phyloP scores from a whole-genome alignment of 2,113 vertebrate genomes.

The Petrocephalus microphthalmus region DNA sequence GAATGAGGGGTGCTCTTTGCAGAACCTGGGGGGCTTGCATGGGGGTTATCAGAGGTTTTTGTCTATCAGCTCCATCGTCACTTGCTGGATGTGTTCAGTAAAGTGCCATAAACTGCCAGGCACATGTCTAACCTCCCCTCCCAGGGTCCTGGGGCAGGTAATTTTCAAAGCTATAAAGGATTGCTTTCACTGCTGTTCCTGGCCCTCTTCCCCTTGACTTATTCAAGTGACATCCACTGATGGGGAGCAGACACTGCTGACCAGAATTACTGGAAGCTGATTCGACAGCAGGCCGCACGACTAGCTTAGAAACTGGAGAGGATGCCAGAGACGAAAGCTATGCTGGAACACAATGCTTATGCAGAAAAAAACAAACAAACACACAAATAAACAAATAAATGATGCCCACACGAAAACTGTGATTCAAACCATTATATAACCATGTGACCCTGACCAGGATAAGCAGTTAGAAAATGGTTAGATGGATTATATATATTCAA shows the following conservation, averaged over 20 bases:
- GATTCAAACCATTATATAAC: background rate
- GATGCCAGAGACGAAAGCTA: background rate
- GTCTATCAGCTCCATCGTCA: slow-evolving; percentile 38
- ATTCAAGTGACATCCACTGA: slow-evolving; percentile 27
- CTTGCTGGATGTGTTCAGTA: slow-evolving; percentile 31
- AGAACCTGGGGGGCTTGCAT: slow-evolving; percentile 36
- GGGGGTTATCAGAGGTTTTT: slow-evolving; percentile 35
- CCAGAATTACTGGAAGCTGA: slow-evolving; percentile 9
- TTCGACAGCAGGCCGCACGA: background rate
- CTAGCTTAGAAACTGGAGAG: background rate
- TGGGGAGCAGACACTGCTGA: slow-evolving; percentile 14
- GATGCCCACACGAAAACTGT: background rate
- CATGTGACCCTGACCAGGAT: background rate
- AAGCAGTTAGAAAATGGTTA: background rate
- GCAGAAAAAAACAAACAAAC: background rate
- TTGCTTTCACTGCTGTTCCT: slow-evolving; percentile 22
- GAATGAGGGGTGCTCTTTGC: slow-evolving; percentile 21
- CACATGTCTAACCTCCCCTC: slow-evolving; percentile 28
- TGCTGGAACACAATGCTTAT: background rate
- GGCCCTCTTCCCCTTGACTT: slow-evolving; percentile 25
- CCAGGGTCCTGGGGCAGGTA: slow-evolving; percentile 27
- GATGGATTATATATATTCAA: background rate
- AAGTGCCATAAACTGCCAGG: slow-evolving; percentile 41
- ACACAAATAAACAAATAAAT: background rate
- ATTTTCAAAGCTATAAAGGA: slow-evolving; percentile 37